Conservation (phyloP, 2,797 vertebrate genomes). For the Sebastes goodei region DNA sequence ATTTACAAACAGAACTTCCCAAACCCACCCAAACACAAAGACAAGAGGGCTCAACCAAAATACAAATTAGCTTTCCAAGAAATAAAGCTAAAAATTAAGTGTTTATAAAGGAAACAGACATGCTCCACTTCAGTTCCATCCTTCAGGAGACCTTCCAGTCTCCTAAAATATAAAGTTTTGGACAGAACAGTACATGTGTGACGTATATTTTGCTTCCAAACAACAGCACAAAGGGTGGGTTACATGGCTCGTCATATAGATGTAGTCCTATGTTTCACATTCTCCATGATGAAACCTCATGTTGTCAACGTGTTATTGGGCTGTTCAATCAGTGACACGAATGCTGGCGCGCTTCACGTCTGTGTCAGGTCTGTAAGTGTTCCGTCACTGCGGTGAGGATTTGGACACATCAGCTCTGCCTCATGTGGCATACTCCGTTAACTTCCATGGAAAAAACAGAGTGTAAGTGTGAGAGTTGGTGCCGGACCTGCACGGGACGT, state of each 20-base stretch:
- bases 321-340: conserved; percentile 28
- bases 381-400: conserved; percentile 52
- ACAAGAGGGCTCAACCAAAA: not conserved
- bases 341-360: conserved; percentile 39
- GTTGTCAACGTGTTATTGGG: conserved; percentile 36
- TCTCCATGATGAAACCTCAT: conserved; percentile 52
- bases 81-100: not conserved
- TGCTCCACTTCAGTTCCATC: not conserved
- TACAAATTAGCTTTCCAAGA: not conserved
- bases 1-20: not conserved
- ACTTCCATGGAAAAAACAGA: conserved; percentile 66
- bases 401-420: conserved; percentile 50
- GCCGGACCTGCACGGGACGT: conserved; percentile 55
- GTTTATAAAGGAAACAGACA: not conserved
- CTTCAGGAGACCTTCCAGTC: not conserved
- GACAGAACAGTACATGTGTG: not conserved
- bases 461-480: conserved; percentile 58
- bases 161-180: not conserved
- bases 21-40: not conserved
- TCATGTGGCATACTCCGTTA: conserved; percentile 29
- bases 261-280: conserved; percentile 20
- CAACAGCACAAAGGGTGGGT: not conserved
- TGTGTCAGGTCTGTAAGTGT: conserved; percentile 51
- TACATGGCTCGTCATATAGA: not conserved
- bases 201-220: not conserved